Conservation (phyloP, 2,888 invertebrate genomes). For the Tromatobia lineatoria region DNA sequence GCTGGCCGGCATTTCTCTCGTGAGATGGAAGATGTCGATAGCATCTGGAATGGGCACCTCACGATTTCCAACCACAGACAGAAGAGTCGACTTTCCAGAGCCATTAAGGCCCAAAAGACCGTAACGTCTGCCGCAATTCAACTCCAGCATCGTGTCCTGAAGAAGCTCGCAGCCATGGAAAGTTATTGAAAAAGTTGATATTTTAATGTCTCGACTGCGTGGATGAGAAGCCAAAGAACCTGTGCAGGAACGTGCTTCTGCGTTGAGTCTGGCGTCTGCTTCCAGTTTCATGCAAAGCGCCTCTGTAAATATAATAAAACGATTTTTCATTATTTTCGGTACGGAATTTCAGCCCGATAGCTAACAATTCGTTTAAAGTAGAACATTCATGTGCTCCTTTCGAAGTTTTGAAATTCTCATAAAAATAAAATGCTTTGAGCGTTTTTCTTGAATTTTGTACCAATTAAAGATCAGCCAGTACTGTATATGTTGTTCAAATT, state of each 20-base stretch:
- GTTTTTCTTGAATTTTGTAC: too few species aligned
- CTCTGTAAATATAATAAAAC: slow-evolving; percentile 86
- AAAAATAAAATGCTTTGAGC: too few species aligned
- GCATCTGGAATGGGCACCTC: slow-evolving; percentile 98
- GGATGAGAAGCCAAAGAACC: slow-evolving; percentile 98
- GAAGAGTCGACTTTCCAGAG: slow-evolving; percentile 98
- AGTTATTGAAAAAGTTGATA: slow-evolving; percentile 98
- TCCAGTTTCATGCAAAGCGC: slow-evolving; percentile 95
- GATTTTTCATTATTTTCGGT: background rate
- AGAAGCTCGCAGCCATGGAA: slow-evolving; percentile 99
- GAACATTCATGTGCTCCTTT: too few species aligned
- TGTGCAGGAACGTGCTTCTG: slow-evolving; percentile 97
- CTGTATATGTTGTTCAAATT: too few species aligned
- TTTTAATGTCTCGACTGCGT: slow-evolving; percentile 98
- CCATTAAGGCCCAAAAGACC: slow-evolving; percentile 99
- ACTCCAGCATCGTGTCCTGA: slow-evolving; percentile 97
- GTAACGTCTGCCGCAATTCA: slow-evolving; percentile 98
- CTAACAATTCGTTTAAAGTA: background rate
- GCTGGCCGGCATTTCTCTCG: slow-evolving; percentile 99
- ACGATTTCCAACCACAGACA: slow-evolving; percentile 96
- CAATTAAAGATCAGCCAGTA: too few species aligned
- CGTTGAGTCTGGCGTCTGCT: slow-evolving; percentile 96
- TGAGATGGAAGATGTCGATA: slow-evolving; percentile 98
- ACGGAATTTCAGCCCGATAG: background rate
- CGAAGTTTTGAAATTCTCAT: too few species aligned